Percentiles rank a stretch among this genome's conserved stretches.
phyloP scores from a whole-genome alignment of 2,113 vertebrate genomes.

The Scartelaos histophorus region DNA sequence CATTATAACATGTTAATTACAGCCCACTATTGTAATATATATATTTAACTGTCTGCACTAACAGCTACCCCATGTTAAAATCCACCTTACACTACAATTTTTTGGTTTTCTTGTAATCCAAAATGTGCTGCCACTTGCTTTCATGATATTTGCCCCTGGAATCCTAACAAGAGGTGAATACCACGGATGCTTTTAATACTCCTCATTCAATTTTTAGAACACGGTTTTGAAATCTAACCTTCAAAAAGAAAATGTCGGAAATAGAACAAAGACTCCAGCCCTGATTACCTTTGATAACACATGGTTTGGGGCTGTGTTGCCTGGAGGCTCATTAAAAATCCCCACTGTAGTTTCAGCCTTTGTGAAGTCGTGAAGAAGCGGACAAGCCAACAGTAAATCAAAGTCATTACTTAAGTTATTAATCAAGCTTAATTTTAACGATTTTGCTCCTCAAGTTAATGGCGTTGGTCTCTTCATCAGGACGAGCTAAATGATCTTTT shows the following conservation, averaged over 20 bases:
- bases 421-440: conserved; percentile 41
- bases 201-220: not conserved
- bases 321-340: conserved; percentile 40
- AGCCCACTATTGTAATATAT: too few relatives aligned
- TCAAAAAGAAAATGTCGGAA: conserved; percentile 22
- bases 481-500: conserved; percentile 38
- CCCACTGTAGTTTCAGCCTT: conserved; percentile 25
- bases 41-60: too few relatives aligned
- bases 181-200: not conserved
- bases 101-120: not conserved
- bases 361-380: conserved; percentile 32
- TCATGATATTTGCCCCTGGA: not conserved
- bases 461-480: conserved; percentile 38
- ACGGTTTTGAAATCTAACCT: conserved; percentile 7
- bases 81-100: too few relatives aligned
- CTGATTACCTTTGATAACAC: conserved; percentile 39
- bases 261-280: conserved; percentile 19
- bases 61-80: too few relatives aligned
- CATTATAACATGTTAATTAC: too few relatives aligned
- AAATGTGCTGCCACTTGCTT: not conserved
- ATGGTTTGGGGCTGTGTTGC: conserved; percentile 16
- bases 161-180: not conserved
- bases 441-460: conserved; percentile 60
- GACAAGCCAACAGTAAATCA: conserved; percentile 22
- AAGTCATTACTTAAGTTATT: conserved; percentile 33